Evolutionary conservation across 2,888 invertebrate species (phyloP).

Genomic region (Isoperla grammatica): DNA sequence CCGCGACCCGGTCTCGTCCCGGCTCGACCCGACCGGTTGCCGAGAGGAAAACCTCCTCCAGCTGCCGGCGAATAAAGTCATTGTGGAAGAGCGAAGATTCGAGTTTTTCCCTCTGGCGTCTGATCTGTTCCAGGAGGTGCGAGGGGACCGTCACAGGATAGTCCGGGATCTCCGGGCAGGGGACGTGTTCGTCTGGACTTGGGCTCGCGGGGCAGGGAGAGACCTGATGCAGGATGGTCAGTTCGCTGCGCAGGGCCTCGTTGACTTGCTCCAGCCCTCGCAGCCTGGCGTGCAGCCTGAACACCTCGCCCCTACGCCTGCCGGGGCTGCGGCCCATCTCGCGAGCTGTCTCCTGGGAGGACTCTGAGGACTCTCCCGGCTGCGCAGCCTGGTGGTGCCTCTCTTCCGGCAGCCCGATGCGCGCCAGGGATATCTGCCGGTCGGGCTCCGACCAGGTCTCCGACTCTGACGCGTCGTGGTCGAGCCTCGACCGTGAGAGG

Average conservation of each 20-base stretch:
- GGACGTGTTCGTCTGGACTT: too few species aligned
- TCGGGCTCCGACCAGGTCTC: slow-evolving; percentile 88
- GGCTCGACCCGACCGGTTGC: slow-evolving; percentile 9
- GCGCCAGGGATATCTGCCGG: slow-evolving; percentile 69
- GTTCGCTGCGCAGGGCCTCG: slow-evolving; percentile 43
- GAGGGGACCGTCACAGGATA: not conserved
- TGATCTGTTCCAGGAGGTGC: slow-evolving; percentile 31
- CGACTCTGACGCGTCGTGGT: slow-evolving; percentile 54
- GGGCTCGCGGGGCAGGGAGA: slow-evolving; percentile 1
- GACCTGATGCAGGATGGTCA: slow-evolving; percentile 32
- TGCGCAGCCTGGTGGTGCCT: not conserved
- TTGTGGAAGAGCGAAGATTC: slow-evolving; percentile 34
- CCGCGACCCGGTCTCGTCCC: slow-evolving; percentile 23
- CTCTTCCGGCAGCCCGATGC: slow-evolving; percentile 56
- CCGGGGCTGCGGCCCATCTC: slow-evolving; percentile 27
- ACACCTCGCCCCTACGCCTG: slow-evolving; percentile 15
- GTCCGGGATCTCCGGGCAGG: not conserved
- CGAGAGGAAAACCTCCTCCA: slow-evolving; percentile 42
- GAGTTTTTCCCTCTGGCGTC: slow-evolving; percentile 31
- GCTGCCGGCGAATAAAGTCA: slow-evolving; percentile 41
- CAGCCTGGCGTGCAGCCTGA: slow-evolving; percentile 34
- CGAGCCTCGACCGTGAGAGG: too few species aligned
- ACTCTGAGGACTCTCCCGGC: slow-evolving; percentile 25
- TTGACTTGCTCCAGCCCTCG: slow-evolving; percentile 45
- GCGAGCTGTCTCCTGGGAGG: slow-evolving; percentile 27